phyloP scores from a whole-genome alignment of 2,797 vertebrate genomes.

The Eulemur albifrons region DNA sequence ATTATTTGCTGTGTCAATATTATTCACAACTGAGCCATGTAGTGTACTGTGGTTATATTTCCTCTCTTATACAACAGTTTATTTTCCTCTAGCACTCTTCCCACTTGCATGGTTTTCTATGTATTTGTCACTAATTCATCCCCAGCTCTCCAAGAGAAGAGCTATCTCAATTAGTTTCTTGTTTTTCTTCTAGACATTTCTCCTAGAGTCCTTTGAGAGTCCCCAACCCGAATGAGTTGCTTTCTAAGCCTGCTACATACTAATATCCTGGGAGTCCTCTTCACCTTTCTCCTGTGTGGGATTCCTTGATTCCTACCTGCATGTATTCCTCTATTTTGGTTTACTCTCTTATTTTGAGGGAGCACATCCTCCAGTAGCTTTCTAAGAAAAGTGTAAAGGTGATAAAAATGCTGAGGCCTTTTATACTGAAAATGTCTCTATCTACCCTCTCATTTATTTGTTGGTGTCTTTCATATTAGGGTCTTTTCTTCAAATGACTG shows the following conservation, averaged over 20 bases:
- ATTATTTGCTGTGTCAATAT: background rate
- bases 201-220: background rate
- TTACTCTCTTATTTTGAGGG: background rate
- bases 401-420: background rate
- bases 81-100: background rate
- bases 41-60: background rate
- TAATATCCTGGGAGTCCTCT: background rate
- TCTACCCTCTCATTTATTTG: background rate
- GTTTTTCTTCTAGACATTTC: background rate
- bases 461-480: background rate
- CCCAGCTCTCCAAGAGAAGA: slow-evolving; percentile 4
- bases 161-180: background rate
- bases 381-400: slow-evolving; percentile 12
- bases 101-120: background rate
- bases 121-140: background rate
- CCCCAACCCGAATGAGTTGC: background rate
- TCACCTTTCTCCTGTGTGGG: background rate
- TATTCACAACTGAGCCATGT: slow-evolving; percentile 4
- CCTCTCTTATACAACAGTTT: background rate
- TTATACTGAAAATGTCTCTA: background rate
- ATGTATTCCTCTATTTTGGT: background rate
- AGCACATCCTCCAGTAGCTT: background rate
- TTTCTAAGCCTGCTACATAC: background rate
- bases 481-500: background rate
- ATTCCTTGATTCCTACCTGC: background rate